Evolutionary conservation across 1,140 invertebrate species (phyloP), one percentile per base, ranked within the genome.

Genomic region (Luehdorfia chinensis): DNA sequence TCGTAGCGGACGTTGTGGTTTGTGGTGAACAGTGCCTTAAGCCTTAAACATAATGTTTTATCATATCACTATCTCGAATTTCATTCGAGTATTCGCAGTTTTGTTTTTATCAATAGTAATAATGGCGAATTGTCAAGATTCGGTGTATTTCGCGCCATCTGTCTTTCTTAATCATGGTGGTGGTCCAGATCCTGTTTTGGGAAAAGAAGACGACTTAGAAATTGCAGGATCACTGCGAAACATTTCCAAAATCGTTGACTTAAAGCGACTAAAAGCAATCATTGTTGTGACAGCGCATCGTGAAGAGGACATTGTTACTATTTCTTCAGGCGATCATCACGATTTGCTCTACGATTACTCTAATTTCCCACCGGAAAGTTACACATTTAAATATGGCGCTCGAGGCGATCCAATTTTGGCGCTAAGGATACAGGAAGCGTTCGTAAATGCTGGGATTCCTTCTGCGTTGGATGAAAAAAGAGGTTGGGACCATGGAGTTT

Each of bases 401-500:
- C 43, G 18, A 27, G 57, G 57, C 14, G 21, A 31, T 31, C 28
- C 28, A 4, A 30, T 32, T 13, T 46, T 56, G 44, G 54, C 53
- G 34, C 18, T 21, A 47, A 52, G 15, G 37, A 49, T 56, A 2
- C 43, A 49, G 30, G 33, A 50, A 28, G 58, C 53, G 41, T 39
- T 31, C 30, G 9, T 12, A 13, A 31, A 14, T 5, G 30, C 30
- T n/a, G 30, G 30, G 12, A 31, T 31, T 11, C 30, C 30, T 6
- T 31, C 30, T 2, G 30, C 30, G 12, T 55, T 85, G 6, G 78
- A 85, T 28, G 51, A 68, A 0, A 61, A 72, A 44, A 60, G 81
- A 56, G 79, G 79, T 50, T 84, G 81, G 81, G 81, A 85, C 32
- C 81, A 85, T 51, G 81, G 81, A 34, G 75, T 84, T 2, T 85